phyloP scores from a whole-genome alignment of 2,113 vertebrate species.

The Nycticryphes semicollaris region DNA sequence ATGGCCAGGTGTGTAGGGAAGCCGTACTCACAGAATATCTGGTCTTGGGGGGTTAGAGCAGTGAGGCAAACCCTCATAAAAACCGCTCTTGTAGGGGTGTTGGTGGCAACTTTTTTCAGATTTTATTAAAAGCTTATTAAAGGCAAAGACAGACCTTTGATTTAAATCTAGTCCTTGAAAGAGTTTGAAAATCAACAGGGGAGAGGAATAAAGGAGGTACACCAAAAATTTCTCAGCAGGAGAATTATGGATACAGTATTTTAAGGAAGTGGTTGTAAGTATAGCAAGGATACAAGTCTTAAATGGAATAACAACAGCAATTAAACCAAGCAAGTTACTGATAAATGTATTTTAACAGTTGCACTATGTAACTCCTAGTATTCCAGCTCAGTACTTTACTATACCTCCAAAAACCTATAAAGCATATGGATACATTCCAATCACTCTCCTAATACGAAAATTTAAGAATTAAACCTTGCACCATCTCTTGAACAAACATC shows the following conservation, averaged over 20 bases:
- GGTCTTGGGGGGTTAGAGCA: neutral
- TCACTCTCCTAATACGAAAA: neutral
- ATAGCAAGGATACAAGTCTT: neutral
- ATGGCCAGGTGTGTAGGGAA: conserved; percentile 36
- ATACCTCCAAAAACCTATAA: neutral
- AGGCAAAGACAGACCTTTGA: conserved; percentile 11
- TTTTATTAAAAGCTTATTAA: conserved; percentile 50
- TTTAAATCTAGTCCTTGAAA: conserved; percentile 25
- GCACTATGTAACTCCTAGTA: neutral
- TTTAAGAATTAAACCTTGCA: neutral
- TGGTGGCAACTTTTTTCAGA: neutral
- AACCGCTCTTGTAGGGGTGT: neutral
- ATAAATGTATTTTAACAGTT: neutral
- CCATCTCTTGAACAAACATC: neutral
- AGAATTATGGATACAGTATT: neutral
- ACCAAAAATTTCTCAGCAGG: conserved; percentile 8
- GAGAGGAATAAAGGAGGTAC: neutral
- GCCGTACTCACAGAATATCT: neutral
- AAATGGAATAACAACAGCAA: neutral
- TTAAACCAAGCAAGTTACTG: neutral
- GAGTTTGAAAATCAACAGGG: neutral
- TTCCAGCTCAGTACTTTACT: neutral
- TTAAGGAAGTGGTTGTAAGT: neutral
- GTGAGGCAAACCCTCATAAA: conserved; percentile 23
- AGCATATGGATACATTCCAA: neutral